These are phyloP conservation scores for Rhea pennata DNA, from an alignment of 2,113 vertebrate species.

Conservation along the genomic window DNA sequence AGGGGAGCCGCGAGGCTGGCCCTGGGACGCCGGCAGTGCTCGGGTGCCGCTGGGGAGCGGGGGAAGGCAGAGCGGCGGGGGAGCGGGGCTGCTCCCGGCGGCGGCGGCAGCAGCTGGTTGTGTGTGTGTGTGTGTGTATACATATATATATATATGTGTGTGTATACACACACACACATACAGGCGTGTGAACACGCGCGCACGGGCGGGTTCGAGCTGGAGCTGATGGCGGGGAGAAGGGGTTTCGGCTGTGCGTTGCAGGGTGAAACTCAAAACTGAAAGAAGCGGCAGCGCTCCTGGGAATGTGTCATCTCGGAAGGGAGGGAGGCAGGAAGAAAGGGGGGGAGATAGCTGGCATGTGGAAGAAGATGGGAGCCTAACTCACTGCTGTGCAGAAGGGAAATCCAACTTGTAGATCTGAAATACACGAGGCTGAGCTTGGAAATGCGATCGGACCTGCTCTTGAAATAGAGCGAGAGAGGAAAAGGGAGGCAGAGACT, in stretches of 20 bases:
- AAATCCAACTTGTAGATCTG: constrained; percentile 72
- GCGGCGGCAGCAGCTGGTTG: not conserved
- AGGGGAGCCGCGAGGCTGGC: too few species aligned
- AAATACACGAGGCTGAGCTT: constrained; percentile 36
- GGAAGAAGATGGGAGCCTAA: constrained; percentile 44
- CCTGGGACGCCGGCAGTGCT: too few species aligned
- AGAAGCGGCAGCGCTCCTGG: constrained; percentile 13
- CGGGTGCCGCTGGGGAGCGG: too few species aligned
- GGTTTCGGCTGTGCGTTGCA: constrained; percentile 3
- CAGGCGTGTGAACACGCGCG: not conserved
- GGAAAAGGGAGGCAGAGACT: constrained; percentile 32
- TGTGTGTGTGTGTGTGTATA: too few species aligned
- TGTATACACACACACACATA: not conserved
- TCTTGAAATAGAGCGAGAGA: constrained; percentile 39
- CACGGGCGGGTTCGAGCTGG: not conserved
- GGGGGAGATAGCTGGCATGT: constrained; percentile 30
- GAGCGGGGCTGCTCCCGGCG: not conserved
- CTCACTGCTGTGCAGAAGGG: not conserved
- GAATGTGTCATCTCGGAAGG: constrained; percentile 34
- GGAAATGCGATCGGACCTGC: constrained; percentile 66
- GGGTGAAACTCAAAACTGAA: constrained; percentile 45
- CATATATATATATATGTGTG: too few species aligned
- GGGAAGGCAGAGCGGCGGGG: not conserved
- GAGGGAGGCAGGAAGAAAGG: constrained; percentile 33
- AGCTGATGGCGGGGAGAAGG: constrained; percentile 42